Base-by-base conservation (phyloP, 2,888 invertebrate genomes). In the Reticulitermes lucifugus region DNA sequence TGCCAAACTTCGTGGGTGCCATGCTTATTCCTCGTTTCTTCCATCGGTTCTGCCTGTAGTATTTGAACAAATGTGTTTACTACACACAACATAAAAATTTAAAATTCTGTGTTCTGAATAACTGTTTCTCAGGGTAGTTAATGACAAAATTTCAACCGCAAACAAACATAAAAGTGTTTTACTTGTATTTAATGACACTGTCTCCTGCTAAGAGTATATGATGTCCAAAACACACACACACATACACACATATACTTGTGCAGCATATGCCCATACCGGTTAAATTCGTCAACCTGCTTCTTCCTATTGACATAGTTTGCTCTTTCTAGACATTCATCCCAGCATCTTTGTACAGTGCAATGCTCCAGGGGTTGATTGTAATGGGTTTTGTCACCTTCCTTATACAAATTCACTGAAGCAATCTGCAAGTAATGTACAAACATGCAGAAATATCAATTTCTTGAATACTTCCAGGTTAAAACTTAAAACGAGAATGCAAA, bases 21-120 rank as follows among this genome's bases (percentile, higher is more conserved):
- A 98, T 90, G 1, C 95, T 92, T 7, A 98, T 92, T 3, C 98
- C 98, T 7, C 97, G 94, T 90, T 99, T 99, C 88, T 95, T 95
- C 94, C 96, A 98, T 75, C 95, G 93, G 90, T 98, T 94, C 88
- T 94, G 91, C 87, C 95, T 96, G 90, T 41, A 70, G 70, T 43
- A 25, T n/a, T 65, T 12, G n/a, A 18, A 55, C 0, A 55, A 55
- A 55, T 55, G 4, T 18, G 14, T 46, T 46, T 46, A 12, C 46
- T 12, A 46, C 46, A 46, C 46, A 46, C 6, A 7, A 18, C 55
- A 14, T 55, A 5, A 18, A 55, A 55, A 18, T 18, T 14, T 5
- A 55, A 18, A 5, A 12, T 5, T 2, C 14, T 55, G 4, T 14
- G 18, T 55, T 12, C 18, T 55, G 55, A 55, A 55, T 55, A 55